Conservation (phyloP, 1,140 invertebrate species). For the Ceratoteleas bidentatus region DNA sequence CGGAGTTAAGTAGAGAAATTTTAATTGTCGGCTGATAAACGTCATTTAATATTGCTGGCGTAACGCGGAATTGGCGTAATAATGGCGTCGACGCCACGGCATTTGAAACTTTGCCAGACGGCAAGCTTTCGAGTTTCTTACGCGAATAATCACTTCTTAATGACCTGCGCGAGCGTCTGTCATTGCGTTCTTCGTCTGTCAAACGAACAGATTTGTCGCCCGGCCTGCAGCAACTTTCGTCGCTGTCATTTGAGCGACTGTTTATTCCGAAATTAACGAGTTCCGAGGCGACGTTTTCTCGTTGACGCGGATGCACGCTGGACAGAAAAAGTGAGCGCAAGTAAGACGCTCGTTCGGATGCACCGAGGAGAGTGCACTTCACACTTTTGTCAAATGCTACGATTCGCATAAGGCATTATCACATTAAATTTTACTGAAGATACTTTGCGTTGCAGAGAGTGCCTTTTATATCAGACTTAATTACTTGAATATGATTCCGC, state of each 20-base stretch:
- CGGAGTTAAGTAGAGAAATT: slow-evolving; percentile 27
- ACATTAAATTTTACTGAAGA: no score
- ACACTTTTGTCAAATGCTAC: no score
- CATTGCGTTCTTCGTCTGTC: slow-evolving; percentile 43
- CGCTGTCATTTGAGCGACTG: slow-evolving; percentile 1
- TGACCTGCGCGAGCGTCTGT: slow-evolving; percentile 35
- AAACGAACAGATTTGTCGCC: slow-evolving; percentile 42
- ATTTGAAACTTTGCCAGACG: slow-evolving; percentile 58
- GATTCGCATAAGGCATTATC: no score
- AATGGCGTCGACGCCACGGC: slow-evolving; percentile 48
- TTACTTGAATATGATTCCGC: no score
- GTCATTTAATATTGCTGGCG: slow-evolving; percentile 51
- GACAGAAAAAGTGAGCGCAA: no score
- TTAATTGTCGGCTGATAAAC: slow-evolving; percentile 45
- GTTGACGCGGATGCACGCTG: no score
- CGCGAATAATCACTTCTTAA: slow-evolving; percentile 61
- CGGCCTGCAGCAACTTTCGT: slow-evolving; percentile 24
- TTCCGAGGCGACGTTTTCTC: no score
- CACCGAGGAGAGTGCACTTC: no score
- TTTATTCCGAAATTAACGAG: no score
- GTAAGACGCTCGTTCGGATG: no score
- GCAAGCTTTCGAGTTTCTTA: slow-evolving; percentile 42
- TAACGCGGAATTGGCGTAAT: slow-evolving; percentile 17
- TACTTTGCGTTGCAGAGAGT: no score
- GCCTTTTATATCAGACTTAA: no score